Percentiles rank a stretch among this genome's conserved stretches.
These are phyloP conservation scores for Caracal caracal DNA, from an alignment of 2,113 vertebrate genomes.

Conservation along the genomic window DNA sequence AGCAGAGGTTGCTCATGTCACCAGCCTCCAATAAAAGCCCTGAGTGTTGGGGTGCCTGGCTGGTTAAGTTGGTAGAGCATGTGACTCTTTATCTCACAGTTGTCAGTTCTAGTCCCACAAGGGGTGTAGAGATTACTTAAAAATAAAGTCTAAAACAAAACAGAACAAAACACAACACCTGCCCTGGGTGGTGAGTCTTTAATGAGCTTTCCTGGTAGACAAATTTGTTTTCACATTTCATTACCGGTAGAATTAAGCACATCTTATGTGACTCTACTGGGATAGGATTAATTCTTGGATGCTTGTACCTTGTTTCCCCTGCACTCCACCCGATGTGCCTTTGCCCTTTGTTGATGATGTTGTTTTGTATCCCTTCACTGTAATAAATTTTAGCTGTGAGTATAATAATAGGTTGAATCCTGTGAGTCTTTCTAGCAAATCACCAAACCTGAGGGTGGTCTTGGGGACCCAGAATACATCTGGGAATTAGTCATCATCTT, in stretches of 20 bases:
- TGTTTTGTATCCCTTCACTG: not conserved
- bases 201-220: not conserved
- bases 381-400: not conserved
- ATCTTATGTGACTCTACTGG: not conserved
- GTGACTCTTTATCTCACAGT: too few species aligned
- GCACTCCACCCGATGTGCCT: not conserved
- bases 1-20: not conserved
- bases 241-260: slow-evolving; percentile 13
- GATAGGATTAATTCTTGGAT: not conserved
- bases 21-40: not conserved
- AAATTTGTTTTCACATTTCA: not conserved
- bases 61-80: too few species aligned
- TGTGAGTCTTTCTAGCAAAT: not conserved
- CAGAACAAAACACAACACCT: too few species aligned
- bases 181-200: not conserved
- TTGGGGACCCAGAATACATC: not conserved
- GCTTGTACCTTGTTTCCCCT: not conserved
- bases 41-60: not conserved
- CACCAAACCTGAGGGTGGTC: not conserved
- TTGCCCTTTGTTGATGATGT: not conserved
- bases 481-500: not conserved
- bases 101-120: too few species aligned
- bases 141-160: too few species aligned
- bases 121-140: too few species aligned
- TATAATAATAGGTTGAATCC: not conserved